Base-by-base conservation (phyloP, 2,797 vertebrate genomes). In the Botia almorhae region DNA sequence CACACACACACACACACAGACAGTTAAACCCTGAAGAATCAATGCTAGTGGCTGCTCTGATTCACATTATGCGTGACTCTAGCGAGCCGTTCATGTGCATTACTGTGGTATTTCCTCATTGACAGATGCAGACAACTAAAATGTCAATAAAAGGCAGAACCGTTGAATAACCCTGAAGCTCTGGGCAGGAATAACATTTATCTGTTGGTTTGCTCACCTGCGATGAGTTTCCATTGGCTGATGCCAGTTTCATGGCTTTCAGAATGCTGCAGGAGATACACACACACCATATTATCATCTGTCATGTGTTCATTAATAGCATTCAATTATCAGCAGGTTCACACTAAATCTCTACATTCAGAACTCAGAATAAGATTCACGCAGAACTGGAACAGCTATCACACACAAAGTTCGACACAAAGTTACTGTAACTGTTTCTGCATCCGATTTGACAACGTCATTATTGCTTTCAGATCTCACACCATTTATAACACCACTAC, bases 201-300 rank as follows among this genome's bases (percentile, higher is more conserved):
- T 58, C 43, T 65, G n/a, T 39, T 10, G 21, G 1, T 36, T 67
- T 68, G 65, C 92, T 92, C 93, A 97, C 97, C 96, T 97, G 96
- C 75, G 96, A 94, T 2, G 96, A 95, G 90, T 89, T 91, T 89
- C 96, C 96, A 82, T 96, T 94, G 14, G 94, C 91, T 1, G 96
- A 96, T 58, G 95, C 95, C 91, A 97, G 89, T 90, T 98, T 99
- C 97, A 98, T 96, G 17, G 96, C 96, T 92, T 97, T 99, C 80
- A 98, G 92, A 90, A 98, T 98, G 89, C 98, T 99, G 89, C 43
- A 4, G 12, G 78, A 65, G 70, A 19, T 84, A 77, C 26, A 65
- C 5, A 81, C 2, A 51, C 1, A 50, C 19, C 3, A 64, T 4
- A 23, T 58, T 63, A 82, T 46, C n/a, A 70, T 53, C n/a, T 39